Conservation (phyloP, 2,797 vertebrate species). For the Hippocampus kuda region DNA sequence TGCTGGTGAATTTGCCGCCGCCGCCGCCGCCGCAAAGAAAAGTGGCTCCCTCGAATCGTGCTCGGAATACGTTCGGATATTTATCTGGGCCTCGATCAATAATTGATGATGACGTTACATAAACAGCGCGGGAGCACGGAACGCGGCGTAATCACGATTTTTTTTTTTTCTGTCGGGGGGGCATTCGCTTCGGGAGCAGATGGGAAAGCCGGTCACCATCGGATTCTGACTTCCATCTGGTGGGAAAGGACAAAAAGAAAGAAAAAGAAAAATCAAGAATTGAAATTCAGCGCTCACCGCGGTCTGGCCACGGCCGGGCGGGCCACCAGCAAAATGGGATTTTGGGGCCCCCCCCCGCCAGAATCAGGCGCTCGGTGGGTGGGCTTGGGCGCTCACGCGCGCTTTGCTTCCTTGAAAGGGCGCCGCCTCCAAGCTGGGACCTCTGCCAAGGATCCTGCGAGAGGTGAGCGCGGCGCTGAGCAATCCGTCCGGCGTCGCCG, state of each 20-base stretch:
- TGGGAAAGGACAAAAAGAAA: background rate
- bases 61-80: conserved; percentile 27
- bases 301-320: background rate
- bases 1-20: conserved; percentile 4
- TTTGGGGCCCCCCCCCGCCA: background rate
- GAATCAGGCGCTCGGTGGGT: background rate
- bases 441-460: conserved; percentile 87
- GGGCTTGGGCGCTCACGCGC: background rate
- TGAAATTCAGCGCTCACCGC: conserved; percentile 32
- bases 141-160: conserved; percentile 37
- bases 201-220: conserved; percentile 37
- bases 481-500: conserved; percentile 76
- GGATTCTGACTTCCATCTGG: conserved; percentile 25
- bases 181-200: conserved; percentile 36
- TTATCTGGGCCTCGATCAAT: conserved; percentile 42
- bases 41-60: conserved; percentile 6
- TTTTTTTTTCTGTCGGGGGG: conserved; percentile 13
- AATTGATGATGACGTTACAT: conserved; percentile 46
- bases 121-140: conserved; percentile 29
- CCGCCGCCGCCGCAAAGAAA: background rate
- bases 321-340: background rate
- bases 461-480: conserved; percentile 85
- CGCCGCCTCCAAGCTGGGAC: conserved; percentile 82
- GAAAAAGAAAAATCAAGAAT: conserved; percentile 37
- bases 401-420: conserved; percentile 54